Evolutionary conservation across 2,797 vertebrate genomes (phyloP).

Genomic region (Chelon auratus): DNA sequence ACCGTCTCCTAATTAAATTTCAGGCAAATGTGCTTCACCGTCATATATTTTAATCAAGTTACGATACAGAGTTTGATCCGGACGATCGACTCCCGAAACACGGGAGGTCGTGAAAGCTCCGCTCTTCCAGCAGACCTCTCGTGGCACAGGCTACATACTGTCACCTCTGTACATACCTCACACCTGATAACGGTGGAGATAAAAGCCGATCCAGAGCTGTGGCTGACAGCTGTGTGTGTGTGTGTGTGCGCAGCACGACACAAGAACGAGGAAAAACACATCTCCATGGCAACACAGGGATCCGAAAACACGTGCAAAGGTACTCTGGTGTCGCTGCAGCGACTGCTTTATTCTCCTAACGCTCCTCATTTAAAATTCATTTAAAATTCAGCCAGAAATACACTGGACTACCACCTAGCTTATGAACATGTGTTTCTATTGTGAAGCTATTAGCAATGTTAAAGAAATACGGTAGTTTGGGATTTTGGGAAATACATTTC

Average conservation of each 20-base stretch:
- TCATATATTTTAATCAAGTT: background rate
- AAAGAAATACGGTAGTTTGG: no score
- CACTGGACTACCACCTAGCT: background rate
- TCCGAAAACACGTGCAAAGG: slow-evolving; percentile 40
- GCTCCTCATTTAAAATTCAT: background rate
- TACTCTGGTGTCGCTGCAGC: slow-evolving; percentile 24
- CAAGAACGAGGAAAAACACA: slow-evolving; percentile 11
- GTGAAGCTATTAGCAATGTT: no score
- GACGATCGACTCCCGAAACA: background rate
- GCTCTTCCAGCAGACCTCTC: background rate
- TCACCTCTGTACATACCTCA: slow-evolving; percentile 46
- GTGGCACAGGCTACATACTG: slow-evolving; percentile 10
- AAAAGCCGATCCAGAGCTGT: slow-evolving; percentile 29
- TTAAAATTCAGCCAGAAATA: background rate
- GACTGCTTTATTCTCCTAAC: background rate
- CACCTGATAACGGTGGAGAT: slow-evolving; percentile 60
- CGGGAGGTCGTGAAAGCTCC: background rate
- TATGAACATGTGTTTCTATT: no score
- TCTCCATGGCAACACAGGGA: slow-evolving; percentile 57
- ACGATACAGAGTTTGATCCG: background rate
- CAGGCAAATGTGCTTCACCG: background rate
- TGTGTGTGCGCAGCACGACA: slow-evolving; percentile 15
- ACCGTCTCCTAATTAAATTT: background rate
- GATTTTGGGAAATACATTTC: no score
- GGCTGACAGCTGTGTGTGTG: slow-evolving; percentile 4